These are phyloP conservation scores for Cremastinae sp. DNA, from an alignment of 2,888 invertebrate genomes.

Conservation along the genomic window DNA sequence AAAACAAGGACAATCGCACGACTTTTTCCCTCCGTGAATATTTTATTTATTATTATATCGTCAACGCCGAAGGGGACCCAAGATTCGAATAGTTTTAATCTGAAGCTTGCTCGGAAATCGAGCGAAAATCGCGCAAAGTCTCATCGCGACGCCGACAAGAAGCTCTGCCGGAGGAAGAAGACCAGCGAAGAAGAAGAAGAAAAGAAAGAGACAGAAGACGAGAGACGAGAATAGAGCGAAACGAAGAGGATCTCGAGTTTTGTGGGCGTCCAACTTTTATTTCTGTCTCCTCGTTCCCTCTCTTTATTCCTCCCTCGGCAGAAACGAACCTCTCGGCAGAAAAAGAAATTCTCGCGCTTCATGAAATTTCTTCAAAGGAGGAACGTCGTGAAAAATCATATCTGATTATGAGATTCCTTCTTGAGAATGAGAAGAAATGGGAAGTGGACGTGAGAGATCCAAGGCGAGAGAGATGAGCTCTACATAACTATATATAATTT, in stretches of 20 bases:
- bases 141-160: neutral
- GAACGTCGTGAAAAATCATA: slow-evolving; percentile 49
- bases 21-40: neutral
- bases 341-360: slow-evolving; percentile 22
- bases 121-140: slow-evolving; percentile 35
- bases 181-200: slow-evolving; percentile 19
- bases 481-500: neutral
- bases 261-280: slow-evolving; percentile 32
- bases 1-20: slow-evolving; percentile 14
- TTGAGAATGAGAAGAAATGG: slow-evolving; percentile 7
- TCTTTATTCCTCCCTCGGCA: slow-evolving; percentile 30
- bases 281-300: slow-evolving; percentile 30
- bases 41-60: neutral
- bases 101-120: slow-evolving; percentile 38
- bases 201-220: slow-evolving; percentile 19
- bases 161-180: slow-evolving; percentile 2
- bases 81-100: slow-evolving; percentile 33
- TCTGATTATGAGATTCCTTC: slow-evolving; percentile 49
- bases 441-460: slow-evolving; percentile 4
- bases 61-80: neutral
- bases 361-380: slow-evolving; percentile 35
- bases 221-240: slow-evolving; percentile 57
- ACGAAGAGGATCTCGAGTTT: slow-evolving; percentile 38
- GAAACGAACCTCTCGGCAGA: slow-evolving; percentile 8
- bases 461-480: neutral